These are phyloP conservation scores for Tortrix viridana DNA, from an alignment of 2,888 invertebrate genomes.

Conservation along the genomic window DNA sequence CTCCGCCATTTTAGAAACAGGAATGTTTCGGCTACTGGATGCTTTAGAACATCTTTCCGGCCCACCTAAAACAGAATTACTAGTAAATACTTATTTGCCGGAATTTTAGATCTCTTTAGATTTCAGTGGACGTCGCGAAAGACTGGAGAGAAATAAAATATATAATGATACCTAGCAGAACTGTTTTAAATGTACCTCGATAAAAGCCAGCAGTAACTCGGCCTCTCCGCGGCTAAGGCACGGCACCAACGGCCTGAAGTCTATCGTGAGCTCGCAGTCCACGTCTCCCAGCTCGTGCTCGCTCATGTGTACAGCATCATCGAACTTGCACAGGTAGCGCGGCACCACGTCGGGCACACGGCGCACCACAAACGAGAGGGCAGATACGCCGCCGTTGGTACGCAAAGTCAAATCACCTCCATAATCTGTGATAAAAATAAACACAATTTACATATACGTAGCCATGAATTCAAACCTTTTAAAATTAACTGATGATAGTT, in stretches of 20 bases:
- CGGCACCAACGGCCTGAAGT: constrained; percentile 86
- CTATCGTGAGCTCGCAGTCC: constrained; percentile 89
- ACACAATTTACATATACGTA: no score
- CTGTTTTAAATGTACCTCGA: constrained; percentile 79
- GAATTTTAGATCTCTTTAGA: no score
- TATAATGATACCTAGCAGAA: no score
- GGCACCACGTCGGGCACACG: constrained; percentile 92
- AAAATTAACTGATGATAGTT: no score
- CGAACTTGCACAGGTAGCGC: constrained; percentile 87
- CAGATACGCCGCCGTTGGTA: constrained; percentile 92
- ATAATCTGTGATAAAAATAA: constrained; percentile 76
- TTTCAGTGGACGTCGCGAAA: no score
- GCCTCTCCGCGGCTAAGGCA: constrained; percentile 87
- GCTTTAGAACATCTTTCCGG: constrained; percentile 90
- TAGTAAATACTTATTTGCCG: background rate
- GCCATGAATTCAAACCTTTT: no score
- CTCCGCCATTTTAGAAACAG: constrained; percentile 92
- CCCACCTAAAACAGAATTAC: constrained; percentile 82
- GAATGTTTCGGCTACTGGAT: constrained; percentile 94
- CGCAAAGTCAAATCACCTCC: constrained; percentile 92
- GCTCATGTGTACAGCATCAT: constrained; percentile 89
- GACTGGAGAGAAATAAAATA: no score
- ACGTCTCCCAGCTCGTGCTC: constrained; percentile 94
- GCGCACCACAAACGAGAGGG: constrained; percentile 92
- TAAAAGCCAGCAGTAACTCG: constrained; percentile 87